A percentile compares a stretch with the other conserved stretches of the same genome.
phyloP scores from a whole-genome alignment of 2,888 invertebrate species.

The Stenodera caucasica region DNA sequence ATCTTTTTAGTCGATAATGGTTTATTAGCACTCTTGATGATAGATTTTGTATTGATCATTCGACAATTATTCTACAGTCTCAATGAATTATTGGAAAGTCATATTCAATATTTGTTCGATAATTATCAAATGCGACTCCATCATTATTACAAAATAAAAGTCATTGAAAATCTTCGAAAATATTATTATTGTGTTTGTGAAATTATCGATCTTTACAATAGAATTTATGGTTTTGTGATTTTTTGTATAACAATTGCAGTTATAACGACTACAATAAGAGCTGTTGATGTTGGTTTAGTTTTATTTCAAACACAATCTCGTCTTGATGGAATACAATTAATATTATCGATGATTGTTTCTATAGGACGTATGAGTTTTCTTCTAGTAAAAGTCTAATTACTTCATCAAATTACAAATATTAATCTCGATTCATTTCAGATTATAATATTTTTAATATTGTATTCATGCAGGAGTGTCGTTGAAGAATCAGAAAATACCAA shows the following conservation, averaged over 20 bases:
- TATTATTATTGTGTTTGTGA: conserved; percentile 28
- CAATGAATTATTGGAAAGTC: neutral
- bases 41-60: neutral
- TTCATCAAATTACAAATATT: neutral
- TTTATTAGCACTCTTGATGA: neutral
- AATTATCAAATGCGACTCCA: too few relatives aligned
- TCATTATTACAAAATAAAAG: neutral
- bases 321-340: too few relatives aligned
- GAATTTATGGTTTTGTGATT: conserved; percentile 36
- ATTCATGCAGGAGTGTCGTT: neutral
- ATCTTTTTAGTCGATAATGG: neutral
- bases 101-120: neutral
- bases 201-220: conserved; percentile 18
- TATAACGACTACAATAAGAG: neutral
- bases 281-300: neutral
- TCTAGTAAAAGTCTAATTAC: too few relatives aligned
- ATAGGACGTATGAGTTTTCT: too few relatives aligned
- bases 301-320: too few relatives aligned
- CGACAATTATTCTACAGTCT: neutral
- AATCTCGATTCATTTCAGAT: neutral
- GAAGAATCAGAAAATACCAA: neutral
- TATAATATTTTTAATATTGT: neutral
- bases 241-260: neutral
- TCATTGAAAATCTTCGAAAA: neutral
- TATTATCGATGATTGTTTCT: too few relatives aligned